Base-by-base conservation (phyloP, 2,113 vertebrate genomes). In the Scomber scombrus region DNA sequence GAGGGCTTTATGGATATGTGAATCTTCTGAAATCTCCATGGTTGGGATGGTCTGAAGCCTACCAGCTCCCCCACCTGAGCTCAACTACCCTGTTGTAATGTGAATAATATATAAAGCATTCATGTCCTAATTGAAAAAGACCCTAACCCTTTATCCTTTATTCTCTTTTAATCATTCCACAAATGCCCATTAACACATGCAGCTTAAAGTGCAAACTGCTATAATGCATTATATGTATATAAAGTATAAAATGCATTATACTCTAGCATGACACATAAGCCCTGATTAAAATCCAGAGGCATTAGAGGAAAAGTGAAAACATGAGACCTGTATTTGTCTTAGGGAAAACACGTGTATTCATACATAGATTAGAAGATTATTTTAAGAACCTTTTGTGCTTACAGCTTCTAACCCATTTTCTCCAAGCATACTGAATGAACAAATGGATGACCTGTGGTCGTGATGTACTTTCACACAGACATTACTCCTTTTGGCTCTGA, bases 31-130 rank as follows among this genome's bases (percentile, higher is more conserved):
- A 65, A 43, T 29, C 9, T 63, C 14, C 11, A 64, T 3, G 70
- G 40, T 55, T 57, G 8, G n/a, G 11, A 52, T 49, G 29, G 3
- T 52, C 52, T 82, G 43, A 63, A 77, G 11, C 19, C 34, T 9
- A 9, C 18, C 9, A 49, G 43, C 21, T 75, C 7, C 29, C 2
- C 45, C 0, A 67, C 34, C 3, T 74, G 11, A 75, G 54, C 13
- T 18, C 11, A 82, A 26, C 40, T 19, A 60, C 13, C 69, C 67
- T 60, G 49, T 40, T 69, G 3, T 21, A 82, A 92, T 92, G 78
- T 89, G 76, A 90, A 73, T 18, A 21, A 61, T 43, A 34, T 0
- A 58, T 55, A 7, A 19, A 18, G 14, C 15, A 52, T 29, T 21
- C 12, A 45, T 69, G 11, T 65, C 76, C 2, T 66, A 4, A 82